Evolutionary conservation across 2,797 vertebrate species (phyloP).

Genomic region (Nyctalus aviator): DNA sequence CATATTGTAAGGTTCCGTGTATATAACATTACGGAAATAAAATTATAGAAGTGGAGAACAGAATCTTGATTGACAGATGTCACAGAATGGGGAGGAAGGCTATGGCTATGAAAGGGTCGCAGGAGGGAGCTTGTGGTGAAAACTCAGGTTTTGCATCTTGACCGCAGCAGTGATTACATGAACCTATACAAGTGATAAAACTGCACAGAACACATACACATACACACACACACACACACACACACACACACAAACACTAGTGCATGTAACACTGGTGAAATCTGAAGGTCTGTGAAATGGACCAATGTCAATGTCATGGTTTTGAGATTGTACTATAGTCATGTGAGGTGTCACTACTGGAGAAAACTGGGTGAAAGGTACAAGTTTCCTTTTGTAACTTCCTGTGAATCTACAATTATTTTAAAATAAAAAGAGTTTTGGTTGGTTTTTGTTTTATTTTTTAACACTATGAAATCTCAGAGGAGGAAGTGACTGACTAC

Average conservation of each 20-base stretch:
- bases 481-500: not conserved
- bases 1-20: not conserved
- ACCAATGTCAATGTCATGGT: not conserved
- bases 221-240: not conserved
- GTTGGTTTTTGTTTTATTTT: not conserved
- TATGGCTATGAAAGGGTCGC: not conserved
- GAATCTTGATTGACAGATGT: not conserved
- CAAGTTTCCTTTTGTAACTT: not conserved
- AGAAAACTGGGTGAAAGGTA: not conserved
- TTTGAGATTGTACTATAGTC: not conserved
- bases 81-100: not conserved
- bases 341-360: rapidly evolving
- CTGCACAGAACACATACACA: not conserved
- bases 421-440: not conserved
- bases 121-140: not conserved
- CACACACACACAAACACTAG: not conserved
- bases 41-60: not conserved
- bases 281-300: not conserved
- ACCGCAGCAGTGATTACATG: not conserved
- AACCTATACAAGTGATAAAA: not conserved
- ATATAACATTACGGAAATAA: not conserved
- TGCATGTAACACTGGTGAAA: not conserved
- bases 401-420: not conserved
- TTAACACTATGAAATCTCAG: not conserved
- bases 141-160: not conserved